Evolutionary conservation across 2,113 vertebrate genomes (phyloP), one percentile per base, ranked within the genome.

Genomic region (Larimichthys crocea): DNA sequence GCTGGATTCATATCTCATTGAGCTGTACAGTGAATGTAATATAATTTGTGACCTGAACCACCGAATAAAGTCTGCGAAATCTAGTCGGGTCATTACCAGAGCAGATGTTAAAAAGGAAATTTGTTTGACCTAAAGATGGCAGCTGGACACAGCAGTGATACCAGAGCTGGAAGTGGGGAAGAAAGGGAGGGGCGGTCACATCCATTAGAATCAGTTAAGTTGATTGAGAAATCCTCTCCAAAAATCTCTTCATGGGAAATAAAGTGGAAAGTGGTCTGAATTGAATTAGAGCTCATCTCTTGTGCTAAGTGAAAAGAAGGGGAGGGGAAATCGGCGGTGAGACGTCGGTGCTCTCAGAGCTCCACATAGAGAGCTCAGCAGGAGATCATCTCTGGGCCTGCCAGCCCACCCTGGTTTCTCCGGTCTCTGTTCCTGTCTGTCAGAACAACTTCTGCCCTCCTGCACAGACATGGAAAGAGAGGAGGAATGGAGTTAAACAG

Each of bases 71-170:
- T 76, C 31, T 48, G 20, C 65, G 76, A 49, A 81, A 81, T 35
- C 14, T n/a, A 53, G 11, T 76, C 12, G 5, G 60, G 79, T 44
- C 42, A 59, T 79, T 71, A 70, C 44, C 8, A 24, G 67, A 74
- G 74, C 81, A 85, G 31, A 82, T 86, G 84, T 88, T 77, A 71
- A 74, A 24, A 59, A 82, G 53, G 22, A 88, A 74, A 86, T 87
- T 75, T 77, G 72, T 91, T 83, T 80, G 86, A 90, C 80, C 69
- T 72, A 60, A 87, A 85, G 77, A 87, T 63, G 78, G 56, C 71
- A 74, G 80, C 83, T 82, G 52, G 60, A 87, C 44, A 79, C 49
- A n/a, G 77, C 74, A 42, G 65, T 26, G 56, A 61, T 61, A 74
- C 29, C 59, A 49, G 52, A 72, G 69, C 76, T 65, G 57, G 53